Conservation (phyloP, 2,888 invertebrate species). For the Watsonalla binaria region DNA sequence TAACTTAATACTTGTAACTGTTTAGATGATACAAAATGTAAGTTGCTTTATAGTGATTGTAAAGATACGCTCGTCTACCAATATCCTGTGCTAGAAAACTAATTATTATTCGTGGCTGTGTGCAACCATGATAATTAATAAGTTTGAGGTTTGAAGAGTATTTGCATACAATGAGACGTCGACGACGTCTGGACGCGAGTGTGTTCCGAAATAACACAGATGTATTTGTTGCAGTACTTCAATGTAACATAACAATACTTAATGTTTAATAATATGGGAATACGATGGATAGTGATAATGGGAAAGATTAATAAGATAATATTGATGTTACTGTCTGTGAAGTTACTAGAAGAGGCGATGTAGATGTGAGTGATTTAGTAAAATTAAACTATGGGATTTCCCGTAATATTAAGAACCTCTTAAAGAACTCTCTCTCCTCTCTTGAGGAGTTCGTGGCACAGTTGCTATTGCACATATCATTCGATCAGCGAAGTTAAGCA, state of each 20-base stretch:
- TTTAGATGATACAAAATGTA: too few species aligned
- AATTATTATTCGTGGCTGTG: constrained; percentile 58
- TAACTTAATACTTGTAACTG: too few species aligned
- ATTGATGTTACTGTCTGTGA: too few species aligned
- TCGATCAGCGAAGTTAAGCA: too few species aligned
- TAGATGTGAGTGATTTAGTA: too few species aligned
- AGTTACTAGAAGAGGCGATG: too few species aligned
- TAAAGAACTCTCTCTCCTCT: too few species aligned
- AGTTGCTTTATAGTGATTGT: too few species aligned
- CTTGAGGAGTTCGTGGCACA: too few species aligned
- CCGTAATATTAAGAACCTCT: too few species aligned
- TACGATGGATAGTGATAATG: background rate
- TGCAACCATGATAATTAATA: constrained; percentile 71
- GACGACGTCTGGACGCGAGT: constrained; percentile 40
- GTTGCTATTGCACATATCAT: too few species aligned
- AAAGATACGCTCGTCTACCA: constrained; percentile 24
- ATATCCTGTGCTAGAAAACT: constrained; percentile 35
- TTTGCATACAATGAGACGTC: constrained; percentile 67
- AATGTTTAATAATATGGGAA: background rate
- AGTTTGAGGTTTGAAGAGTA: constrained; percentile 61
- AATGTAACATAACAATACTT: constrained; percentile 10
- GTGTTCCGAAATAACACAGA: constrained; percentile 42
- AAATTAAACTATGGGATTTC: too few species aligned
- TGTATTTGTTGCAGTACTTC: constrained; percentile 13
- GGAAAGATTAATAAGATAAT: background rate